Evolutionary conservation across 92 coral and sea anemone genomes (phyloP), one percentile per base, ranked within the genome.

Genomic region (Palythoa heliodiscus): DNA sequence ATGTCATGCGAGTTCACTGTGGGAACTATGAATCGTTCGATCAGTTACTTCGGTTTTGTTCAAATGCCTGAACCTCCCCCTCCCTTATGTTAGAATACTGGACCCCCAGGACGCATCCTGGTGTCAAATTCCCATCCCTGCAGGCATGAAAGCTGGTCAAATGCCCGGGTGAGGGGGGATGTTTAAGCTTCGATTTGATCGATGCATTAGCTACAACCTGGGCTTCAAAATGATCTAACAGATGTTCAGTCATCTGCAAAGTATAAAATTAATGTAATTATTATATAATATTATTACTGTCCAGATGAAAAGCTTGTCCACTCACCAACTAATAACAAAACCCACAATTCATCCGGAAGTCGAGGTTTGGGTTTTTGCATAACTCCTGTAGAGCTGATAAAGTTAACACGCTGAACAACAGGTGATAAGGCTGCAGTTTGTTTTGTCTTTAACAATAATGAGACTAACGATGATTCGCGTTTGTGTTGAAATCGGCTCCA

Each of bases 341-440:
- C 83, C 71, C 71, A 77, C 71, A 77, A 52, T 58, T 77, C 83
- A 77, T 77, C 83, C 17, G 83, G 83, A 16, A 77, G 83, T 58
- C 47, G 23, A 58, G 69, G 13, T 77, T 77, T 77, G 53, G 83
- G 83, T 22, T 77, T 77, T 25, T 53, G 83, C 35, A 77, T 19
- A 77, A 77, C 52, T 58, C 83, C 83, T 77, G 83, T 77, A 77
- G 24, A 37, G 70, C 83, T 77, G 58, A 60, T 57, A 60, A 35
- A 77, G 20, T 60, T 39, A n/a, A 77, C 58, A 35, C 25, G 70
- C 37, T 77, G 83, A 60, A 77, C 83, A 77, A 63, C 35, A 40
- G 83, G 83, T 40, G 43, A 58, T 35, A 29, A 37, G 54, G 7
- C 0, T 19, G 83, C 25, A 77, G 70, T 19, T 5, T 77, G 23